These are phyloP conservation scores for Semotilus atromaculatus DNA, from an alignment of 2,797 vertebrate species.

Conservation along the genomic window DNA sequence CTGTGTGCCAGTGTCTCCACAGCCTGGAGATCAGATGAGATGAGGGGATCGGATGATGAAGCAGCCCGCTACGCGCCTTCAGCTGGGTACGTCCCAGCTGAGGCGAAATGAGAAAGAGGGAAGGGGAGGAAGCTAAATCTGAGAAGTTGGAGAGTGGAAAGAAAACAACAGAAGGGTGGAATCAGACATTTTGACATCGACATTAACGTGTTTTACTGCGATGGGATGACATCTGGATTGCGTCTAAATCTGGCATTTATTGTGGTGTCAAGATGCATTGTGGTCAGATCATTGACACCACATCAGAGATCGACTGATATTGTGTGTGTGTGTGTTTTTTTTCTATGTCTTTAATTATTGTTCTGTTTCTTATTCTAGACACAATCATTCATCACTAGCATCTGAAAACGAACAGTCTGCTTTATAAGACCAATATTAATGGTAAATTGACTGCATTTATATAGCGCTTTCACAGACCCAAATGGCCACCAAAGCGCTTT, in stretches of 20 bases:
- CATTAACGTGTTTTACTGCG: background rate
- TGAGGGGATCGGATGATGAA: slow-evolving; percentile 84
- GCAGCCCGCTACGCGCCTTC: slow-evolving; percentile 32
- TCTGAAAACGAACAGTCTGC: slow-evolving; percentile 3
- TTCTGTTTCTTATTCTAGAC: background rate
- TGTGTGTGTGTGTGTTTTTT: background rate
- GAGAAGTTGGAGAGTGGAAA: slow-evolving; percentile 19
- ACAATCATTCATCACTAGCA: background rate
- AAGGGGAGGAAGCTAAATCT: slow-evolving; percentile 30
- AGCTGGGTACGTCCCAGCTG: slow-evolving; percentile 23
- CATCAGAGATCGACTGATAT: background rate
- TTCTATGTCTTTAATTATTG: background rate
- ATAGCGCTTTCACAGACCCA: no score
- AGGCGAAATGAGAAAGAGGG: background rate
- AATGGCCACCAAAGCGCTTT: no score
- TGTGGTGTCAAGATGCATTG: slow-evolving; percentile 4
- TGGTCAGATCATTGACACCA: slow-evolving; percentile 16
- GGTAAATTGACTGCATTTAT: no score
- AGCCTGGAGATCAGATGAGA: slow-evolving; percentile 84
- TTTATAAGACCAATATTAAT: background rate
- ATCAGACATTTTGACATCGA: background rate
- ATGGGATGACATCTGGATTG: slow-evolving; percentile 14
- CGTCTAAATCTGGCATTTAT: background rate
- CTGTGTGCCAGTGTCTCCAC: slow-evolving; percentile 82
- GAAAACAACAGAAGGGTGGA: background rate